These are phyloP conservation scores for Ligdia adustata DNA, from an alignment of 2,888 invertebrate genomes.

Conservation along the genomic window DNA sequence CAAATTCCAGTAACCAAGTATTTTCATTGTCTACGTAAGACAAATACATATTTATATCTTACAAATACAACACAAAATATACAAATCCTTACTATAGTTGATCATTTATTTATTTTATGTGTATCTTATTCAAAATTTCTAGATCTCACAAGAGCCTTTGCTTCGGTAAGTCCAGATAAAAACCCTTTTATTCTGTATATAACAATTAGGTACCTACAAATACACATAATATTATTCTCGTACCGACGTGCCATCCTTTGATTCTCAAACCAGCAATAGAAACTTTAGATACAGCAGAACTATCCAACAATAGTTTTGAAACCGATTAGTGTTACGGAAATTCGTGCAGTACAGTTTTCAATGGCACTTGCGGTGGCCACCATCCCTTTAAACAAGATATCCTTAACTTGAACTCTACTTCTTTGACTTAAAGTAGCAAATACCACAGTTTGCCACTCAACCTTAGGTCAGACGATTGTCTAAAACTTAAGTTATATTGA, in stretches of 20 bases:
- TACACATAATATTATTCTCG: not conserved
- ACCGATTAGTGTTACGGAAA: slow-evolving; percentile 28
- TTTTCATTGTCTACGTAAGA: too few species aligned
- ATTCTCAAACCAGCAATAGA: slow-evolving; percentile 13
- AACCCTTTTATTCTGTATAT: too few species aligned
- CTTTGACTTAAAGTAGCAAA: slow-evolving; percentile 2
- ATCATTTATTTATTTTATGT: too few species aligned
- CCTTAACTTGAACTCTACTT: not conserved
- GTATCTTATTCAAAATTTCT: too few species aligned
- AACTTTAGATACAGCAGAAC: slow-evolving; percentile 20
- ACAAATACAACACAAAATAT: too few species aligned
- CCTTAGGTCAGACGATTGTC: slow-evolving; percentile 29
- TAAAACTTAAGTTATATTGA: slow-evolving; percentile 31
- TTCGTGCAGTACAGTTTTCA: slow-evolving; percentile 20
- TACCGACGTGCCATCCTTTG: too few species aligned
- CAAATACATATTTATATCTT: too few species aligned
- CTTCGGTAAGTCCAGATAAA: too few species aligned
- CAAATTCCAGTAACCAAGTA: too few species aligned
- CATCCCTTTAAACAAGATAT: slow-evolving; percentile 19
- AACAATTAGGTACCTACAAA: too few species aligned
- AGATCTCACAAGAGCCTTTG: too few species aligned
- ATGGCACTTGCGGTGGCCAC: slow-evolving; percentile 18
- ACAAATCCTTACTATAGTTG: too few species aligned
- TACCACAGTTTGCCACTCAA: not conserved
- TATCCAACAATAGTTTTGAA: slow-evolving; percentile 17